These are phyloP conservation scores for Muraenolepis orangiensis DNA, from an alignment of 2,797 vertebrate species.

Conservation along the genomic window DNA sequence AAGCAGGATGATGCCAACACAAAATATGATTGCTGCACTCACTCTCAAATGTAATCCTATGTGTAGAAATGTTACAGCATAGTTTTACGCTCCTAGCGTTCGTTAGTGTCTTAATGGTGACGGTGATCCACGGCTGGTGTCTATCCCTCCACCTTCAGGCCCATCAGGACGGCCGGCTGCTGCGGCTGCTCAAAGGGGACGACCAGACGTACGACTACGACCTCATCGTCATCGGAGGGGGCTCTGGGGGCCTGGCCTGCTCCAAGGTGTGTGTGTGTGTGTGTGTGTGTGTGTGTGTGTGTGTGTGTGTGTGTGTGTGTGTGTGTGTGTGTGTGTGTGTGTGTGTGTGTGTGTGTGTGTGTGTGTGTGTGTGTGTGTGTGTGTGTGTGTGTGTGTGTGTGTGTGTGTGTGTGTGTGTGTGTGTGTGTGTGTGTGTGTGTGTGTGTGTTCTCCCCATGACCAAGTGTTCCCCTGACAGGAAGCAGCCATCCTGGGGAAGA, in stretches of 20 bases:
- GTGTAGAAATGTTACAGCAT: too few species aligned
- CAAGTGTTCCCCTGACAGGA: constrained; percentile 69
- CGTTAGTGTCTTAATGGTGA: neutral
- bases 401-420: neutral
- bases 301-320: neutral
- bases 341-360: constrained; percentile 6
- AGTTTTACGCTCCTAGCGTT: too few species aligned
- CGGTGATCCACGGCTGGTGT: neutral
- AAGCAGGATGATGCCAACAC: too few species aligned
- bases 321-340: constrained; percentile 8
- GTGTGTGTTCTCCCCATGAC: neutral
- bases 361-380: neutral
- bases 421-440: too few species aligned
- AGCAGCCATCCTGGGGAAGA: constrained; percentile 87
- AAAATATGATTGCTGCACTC: too few species aligned
- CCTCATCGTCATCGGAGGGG: constrained; percentile 92
- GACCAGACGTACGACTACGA: constrained; percentile 85
- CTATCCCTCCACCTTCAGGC: constrained; percentile 73
- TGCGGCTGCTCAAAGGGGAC: constrained; percentile 78
- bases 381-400: constrained; percentile 8
- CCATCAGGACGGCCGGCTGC: constrained; percentile 81
- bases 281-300: neutral
- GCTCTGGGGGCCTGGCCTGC: constrained; percentile 92
- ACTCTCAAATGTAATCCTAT: too few species aligned
- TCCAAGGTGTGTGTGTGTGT: constrained; percentile 81